Percentiles rank a stretch among this genome's conserved stretches.
Evolutionary conservation across 2,113 vertebrate species (phyloP).

Genomic region (Neodon shergylaensis): DNA sequence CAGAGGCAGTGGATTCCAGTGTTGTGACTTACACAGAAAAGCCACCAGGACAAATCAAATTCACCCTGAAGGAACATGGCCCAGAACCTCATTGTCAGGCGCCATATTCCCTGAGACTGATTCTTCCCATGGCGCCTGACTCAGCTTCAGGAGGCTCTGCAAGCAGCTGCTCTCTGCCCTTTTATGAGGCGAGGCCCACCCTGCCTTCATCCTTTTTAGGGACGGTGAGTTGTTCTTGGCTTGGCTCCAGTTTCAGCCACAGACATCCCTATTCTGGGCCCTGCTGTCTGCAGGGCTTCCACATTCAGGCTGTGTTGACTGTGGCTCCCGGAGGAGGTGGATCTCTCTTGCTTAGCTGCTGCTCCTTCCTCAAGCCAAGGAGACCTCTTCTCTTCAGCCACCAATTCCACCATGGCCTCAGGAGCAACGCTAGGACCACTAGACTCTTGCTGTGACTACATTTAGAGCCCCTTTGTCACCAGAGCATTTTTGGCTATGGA

Average conservation of each 20-base stretch:
- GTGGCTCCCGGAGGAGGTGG: neutral
- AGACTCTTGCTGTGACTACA: constrained; percentile 9
- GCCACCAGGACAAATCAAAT: neutral
- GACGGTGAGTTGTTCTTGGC: neutral
- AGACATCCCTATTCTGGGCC: neutral
- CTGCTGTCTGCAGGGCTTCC: neutral
- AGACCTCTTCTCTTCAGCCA: neutral
- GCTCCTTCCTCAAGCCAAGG: neutral
- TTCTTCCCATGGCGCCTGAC: rapidly evolving
- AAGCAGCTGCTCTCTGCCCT: neutral
- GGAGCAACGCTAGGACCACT: neutral
- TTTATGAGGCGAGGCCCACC: neutral
- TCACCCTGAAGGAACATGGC: neutral
- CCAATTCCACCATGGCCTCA: neutral
- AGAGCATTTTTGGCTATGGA: neutral
- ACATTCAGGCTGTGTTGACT: neutral
- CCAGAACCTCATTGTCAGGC: too few species aligned
- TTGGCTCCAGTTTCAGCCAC: neutral
- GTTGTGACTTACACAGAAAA: neutral
- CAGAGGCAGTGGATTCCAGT: neutral
- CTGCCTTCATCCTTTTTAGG: neutral
- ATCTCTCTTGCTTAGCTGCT: neutral
- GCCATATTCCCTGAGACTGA: neutral
- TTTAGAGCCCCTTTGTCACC: neutral
- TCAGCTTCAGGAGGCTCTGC: neutral